Evolutionary conservation across 2,888 invertebrate species (phyloP), one percentile per base, ranked within the genome.

Genomic region (Hypomecis punctinalis): DNA sequence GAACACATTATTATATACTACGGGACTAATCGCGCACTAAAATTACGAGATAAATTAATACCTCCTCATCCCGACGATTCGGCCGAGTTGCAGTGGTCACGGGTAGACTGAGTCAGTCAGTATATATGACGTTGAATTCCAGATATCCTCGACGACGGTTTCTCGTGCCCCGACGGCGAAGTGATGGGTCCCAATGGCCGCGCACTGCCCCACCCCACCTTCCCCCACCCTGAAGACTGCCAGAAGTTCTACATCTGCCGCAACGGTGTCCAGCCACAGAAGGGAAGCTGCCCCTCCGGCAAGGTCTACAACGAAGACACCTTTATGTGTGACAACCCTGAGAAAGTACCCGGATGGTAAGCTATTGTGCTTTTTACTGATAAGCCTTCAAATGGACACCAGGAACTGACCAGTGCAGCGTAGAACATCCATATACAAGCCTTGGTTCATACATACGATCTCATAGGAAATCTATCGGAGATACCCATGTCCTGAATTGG

Each of bases 161-260:
- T 97, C 91, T 89, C 95, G 0, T 97, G 97, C 79, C 97, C 97
- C 0, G 94, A 95, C 43, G 96, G 94, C 4, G 95, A 95, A 54
- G 94, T 95, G 4, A 83, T 94, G 71, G 96, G 95, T 0, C 95
- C 95, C 42, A 95, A 94, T 66, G 96, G 96, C 9, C 93, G 96
- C 58, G 93, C 94, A 0, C 89, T 96, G 1, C 96, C 96, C 0
- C 96, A 97, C 85, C 96, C 96, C 0, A 96, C 96, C 0, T 97
- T 94, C 90, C 94, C 96, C 1, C 96, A 97, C 86, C 96, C 96
- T 0, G 95, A 96, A 35, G 96, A 97, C 84, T 97, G 97, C 82
- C 95, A 95, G 80, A 96, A 96, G 82, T 97, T 97, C 92, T 97
- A 96, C 91, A 96, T 97, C 77, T 97, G 97, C 87, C 94, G 96